Conservation (phyloP, 2,888 invertebrate genomes). For the Tridacna gigas region DNA sequence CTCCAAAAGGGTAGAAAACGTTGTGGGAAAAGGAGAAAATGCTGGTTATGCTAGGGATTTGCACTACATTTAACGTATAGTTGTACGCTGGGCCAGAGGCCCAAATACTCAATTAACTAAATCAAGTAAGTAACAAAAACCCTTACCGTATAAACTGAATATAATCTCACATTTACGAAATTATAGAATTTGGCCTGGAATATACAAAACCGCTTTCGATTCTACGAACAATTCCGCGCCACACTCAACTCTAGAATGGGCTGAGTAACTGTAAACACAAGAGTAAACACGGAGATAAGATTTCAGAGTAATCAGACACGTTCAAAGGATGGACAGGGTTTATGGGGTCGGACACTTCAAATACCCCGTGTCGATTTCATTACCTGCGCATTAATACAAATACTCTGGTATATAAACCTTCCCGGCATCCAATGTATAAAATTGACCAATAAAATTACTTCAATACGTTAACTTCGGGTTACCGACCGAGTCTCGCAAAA, state of each 20-base stretch:
- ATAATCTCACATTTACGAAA: no score
- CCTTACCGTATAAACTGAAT: no score
- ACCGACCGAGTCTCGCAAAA: not conserved
- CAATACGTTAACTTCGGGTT: not conserved
- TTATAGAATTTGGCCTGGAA: no score
- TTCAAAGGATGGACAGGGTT: not conserved
- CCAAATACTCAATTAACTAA: no score
- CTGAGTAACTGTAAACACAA: not conserved
- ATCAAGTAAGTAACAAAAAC: no score
- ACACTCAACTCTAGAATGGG: not conserved
- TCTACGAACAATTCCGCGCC: no score
- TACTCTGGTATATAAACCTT: slow-evolving; percentile 5
- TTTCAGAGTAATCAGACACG: not conserved
- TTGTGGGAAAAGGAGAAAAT: no score
- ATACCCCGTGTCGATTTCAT: slow-evolving; percentile 12
- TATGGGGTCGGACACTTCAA: slow-evolving; percentile 15
- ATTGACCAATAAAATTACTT: slow-evolving; percentile 22
- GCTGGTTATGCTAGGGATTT: no score
- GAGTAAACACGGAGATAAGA: not conserved
- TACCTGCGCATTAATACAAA: slow-evolving; percentile 24
- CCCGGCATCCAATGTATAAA: not conserved
- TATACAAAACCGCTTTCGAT: no score
- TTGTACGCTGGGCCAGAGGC: no score
- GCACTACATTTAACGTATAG: no score
- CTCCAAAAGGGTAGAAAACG: no score